Evolutionary conservation across 2,797 vertebrate genomes (phyloP), one percentile per base, ranked within the genome.

Genomic region (Lutjanus argentimaculatus): DNA sequence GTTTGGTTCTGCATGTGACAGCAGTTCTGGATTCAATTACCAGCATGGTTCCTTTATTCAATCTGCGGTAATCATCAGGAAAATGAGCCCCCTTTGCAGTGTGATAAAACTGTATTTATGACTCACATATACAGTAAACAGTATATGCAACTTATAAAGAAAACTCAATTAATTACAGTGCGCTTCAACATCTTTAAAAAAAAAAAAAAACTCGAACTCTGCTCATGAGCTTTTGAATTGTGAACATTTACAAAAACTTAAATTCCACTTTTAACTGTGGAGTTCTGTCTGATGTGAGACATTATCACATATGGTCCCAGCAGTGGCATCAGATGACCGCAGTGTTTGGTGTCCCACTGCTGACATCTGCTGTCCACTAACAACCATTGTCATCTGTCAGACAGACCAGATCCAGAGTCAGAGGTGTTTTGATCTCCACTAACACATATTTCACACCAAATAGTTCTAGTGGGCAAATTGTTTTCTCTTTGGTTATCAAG

Each of bases 301-400:
- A 12, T 51, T 49, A 59, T 75, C 70, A 62, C 36, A 89, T 62
- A n/a, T 36, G 43, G 58, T 59, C 58, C 40, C 13, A 73, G 75
- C 71, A 74, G 75, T 66, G 80, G 56, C 51, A 14, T 73, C 65
- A 67, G 63, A 67, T 78, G 84, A 59, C 75, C 75, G 58, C 48
- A 43, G 45, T 46, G 16, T 80, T 88, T 56, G 48, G 51, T 89
- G 87, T 87, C 85, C 77, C 92, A 93, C 92, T 94, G 89, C 93
- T 93, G 95, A 94, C 95, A 94, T 92, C 95, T 95, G 83, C 94
- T 94, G 95, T 90, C 85, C 91, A 87, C 69, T 63, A 69, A n/a
- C 70, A 74, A 85, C 71, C 74, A 82, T 49, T 87, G 76, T 84
- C 79, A 75, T 75, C 70, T 72, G 58, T 83, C 52, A 62, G 59